Percentiles rank a stretch among this genome's conserved stretches.
Conservation (phyloP, 2,113 vertebrate genomes). For the Sapajus apella region DNA sequence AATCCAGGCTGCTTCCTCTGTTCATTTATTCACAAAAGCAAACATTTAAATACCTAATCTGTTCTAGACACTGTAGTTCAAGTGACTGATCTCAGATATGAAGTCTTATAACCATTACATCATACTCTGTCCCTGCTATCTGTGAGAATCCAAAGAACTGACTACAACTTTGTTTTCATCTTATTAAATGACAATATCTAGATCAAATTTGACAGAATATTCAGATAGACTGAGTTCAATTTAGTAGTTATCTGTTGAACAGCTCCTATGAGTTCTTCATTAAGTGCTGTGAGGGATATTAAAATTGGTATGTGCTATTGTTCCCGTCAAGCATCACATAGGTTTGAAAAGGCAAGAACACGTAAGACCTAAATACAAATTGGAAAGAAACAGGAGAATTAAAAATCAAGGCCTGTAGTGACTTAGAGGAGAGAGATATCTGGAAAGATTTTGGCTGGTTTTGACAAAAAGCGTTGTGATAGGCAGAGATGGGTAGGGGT, state of each 20-base stretch:
- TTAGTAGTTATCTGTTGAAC: neutral
- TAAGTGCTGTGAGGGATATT: neutral
- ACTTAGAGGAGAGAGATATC: neutral
- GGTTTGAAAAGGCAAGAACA: neutral
- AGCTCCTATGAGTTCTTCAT: neutral
- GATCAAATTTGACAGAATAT: neutral
- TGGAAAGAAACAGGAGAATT: neutral
- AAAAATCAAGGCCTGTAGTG: neutral
- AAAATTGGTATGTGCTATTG: neutral
- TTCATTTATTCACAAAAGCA: neutral
- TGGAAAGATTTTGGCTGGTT: neutral
- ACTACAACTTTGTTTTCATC: neutral
- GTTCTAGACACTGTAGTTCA: neutral
- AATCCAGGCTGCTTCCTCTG: neutral
- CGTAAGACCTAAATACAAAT: neutral
- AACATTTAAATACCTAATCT: neutral
- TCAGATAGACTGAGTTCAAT: neutral
- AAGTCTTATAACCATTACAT: neutral
- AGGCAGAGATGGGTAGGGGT: neutral
- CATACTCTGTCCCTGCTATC: neutral
- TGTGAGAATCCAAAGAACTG: neutral
- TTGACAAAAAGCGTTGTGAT: neutral
- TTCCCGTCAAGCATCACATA: neutral
- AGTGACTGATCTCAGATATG: neutral
- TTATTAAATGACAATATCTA: neutral